Percentiles rank a stretch among this genome's conserved stretches.
Evolutionary conservation across 1,140 invertebrate species (phyloP).

Genomic region (Calephelis virginiensis): DNA sequence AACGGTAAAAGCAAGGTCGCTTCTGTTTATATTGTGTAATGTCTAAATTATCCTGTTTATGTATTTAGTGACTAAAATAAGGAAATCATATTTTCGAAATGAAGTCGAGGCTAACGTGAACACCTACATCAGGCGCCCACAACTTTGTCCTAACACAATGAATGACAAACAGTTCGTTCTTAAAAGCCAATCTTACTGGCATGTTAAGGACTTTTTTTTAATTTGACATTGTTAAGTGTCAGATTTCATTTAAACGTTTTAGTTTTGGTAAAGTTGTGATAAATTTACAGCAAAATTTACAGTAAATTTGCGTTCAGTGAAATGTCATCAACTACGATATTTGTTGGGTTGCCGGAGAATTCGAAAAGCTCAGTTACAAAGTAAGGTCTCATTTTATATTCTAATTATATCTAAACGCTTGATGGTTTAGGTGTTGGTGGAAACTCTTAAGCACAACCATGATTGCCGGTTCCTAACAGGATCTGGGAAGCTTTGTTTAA

Average conservation of each 20-base stretch:
- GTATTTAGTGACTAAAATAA: not conserved
- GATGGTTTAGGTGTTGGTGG: no score
- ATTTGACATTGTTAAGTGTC: slow-evolving; percentile 27
- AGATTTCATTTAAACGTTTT: slow-evolving; percentile 23
- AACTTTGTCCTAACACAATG: slow-evolving; percentile 52
- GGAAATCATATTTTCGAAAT: slow-evolving; percentile 39
- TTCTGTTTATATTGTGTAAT: not conserved
- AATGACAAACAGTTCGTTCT: slow-evolving; percentile 46
- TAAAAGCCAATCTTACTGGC: slow-evolving; percentile 47
- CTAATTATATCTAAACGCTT: not conserved
- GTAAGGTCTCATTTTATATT: slow-evolving; percentile 38
- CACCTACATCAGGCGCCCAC: slow-evolving; percentile 62
- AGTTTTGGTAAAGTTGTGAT: slow-evolving; percentile 26
- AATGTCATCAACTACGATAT: slow-evolving; percentile 68
- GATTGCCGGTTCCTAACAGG: no score
- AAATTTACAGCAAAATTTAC: slow-evolving; percentile 43
- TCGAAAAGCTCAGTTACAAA: slow-evolving; percentile 65
- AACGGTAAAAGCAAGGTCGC: not conserved
- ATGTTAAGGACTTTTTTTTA: slow-evolving; percentile 35
- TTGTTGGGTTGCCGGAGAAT: slow-evolving; percentile 61
- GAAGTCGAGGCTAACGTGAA: slow-evolving; percentile 43
- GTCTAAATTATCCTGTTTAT: slow-evolving; percentile 5
- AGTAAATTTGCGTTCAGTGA: slow-evolving; percentile 34
- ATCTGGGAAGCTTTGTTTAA: no score
- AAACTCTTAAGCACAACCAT: no score